phyloP scores from a whole-genome alignment of 1,140 invertebrate species.

The Ceratoteleas bidentatus region DNA sequence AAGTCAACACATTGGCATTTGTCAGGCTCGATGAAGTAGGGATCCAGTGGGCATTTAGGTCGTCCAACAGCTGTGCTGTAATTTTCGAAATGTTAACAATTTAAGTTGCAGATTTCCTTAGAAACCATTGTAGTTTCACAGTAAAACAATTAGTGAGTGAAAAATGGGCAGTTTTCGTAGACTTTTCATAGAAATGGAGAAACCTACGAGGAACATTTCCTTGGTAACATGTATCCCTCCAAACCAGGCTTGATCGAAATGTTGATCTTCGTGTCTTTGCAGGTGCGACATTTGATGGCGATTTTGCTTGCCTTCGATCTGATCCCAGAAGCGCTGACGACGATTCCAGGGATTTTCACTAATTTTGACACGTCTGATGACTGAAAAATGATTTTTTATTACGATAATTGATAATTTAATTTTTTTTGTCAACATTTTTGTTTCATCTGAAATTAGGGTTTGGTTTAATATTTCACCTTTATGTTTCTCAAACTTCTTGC shows the following conservation, averaged over 20 bases:
- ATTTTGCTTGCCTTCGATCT: constrained; percentile 97
- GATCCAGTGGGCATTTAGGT: constrained; percentile 97
- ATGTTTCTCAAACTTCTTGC: constrained; percentile 91
- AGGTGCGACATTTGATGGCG: constrained; percentile 97
- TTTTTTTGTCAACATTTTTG: too few relatives aligned
- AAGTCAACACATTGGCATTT: constrained; percentile 99
- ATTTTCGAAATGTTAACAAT: too few relatives aligned
- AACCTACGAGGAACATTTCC: constrained; percentile 95
- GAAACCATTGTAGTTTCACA: too few relatives aligned
- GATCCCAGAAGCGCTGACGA: constrained; percentile 96
- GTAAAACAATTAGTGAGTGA: too few relatives aligned
- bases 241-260: constrained; percentile 96
- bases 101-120: too few relatives aligned
- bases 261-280: constrained; percentile 94
- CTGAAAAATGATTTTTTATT: constrained; percentile 80
- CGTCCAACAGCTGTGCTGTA: constrained; percentile 90
- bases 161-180: not conserved
- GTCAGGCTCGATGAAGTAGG: constrained; percentile 98
- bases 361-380: constrained; percentile 95
- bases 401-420: too few relatives aligned
- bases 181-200: not conserved
- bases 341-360: constrained; percentile 97
- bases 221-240: constrained; percentile 97
- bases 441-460: not conserved
- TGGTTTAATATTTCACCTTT: constrained; percentile 84